Evolutionary conservation across 2,113 vertebrate species (phyloP).

Genomic region (Rhagologus leucostigma): DNA sequence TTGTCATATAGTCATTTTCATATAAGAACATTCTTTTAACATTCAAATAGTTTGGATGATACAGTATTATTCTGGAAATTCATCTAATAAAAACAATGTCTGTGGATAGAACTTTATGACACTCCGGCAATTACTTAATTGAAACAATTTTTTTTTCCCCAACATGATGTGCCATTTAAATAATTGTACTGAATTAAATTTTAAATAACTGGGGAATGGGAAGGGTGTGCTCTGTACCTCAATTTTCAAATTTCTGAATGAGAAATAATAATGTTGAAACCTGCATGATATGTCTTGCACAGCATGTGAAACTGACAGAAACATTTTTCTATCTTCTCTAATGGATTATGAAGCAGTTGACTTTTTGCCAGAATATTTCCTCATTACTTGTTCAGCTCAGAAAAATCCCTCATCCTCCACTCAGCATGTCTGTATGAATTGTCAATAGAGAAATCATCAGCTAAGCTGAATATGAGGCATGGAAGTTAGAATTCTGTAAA

Average conservation of each 20-base stretch:
- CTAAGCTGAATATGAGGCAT: background rate
- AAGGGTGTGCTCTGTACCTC: background rate
- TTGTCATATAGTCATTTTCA: background rate
- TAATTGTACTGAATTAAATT: background rate
- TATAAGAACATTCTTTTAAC: background rate
- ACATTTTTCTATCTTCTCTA: background rate
- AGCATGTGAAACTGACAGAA: background rate
- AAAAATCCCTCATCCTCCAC: background rate
- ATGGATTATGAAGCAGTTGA: background rate
- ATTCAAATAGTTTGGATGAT: background rate
- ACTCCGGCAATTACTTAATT: background rate
- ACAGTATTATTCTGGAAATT: background rate
- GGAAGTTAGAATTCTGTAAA: background rate
- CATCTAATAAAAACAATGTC: background rate
- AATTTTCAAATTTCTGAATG: background rate
- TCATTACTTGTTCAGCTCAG: background rate
- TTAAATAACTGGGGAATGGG: background rate
- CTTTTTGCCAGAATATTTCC: conserved; percentile 15
- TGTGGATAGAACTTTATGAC: background rate
- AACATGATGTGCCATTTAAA: background rate
- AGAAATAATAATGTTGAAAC: background rate
- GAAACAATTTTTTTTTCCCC: background rate
- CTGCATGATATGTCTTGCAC: background rate
- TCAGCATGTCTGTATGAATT: background rate
- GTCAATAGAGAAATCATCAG: background rate